Evolutionary conservation across 1,140 invertebrate genomes (phyloP), one percentile per base, ranked within the genome.

Genomic region (Drosophila mauritiana): DNA sequence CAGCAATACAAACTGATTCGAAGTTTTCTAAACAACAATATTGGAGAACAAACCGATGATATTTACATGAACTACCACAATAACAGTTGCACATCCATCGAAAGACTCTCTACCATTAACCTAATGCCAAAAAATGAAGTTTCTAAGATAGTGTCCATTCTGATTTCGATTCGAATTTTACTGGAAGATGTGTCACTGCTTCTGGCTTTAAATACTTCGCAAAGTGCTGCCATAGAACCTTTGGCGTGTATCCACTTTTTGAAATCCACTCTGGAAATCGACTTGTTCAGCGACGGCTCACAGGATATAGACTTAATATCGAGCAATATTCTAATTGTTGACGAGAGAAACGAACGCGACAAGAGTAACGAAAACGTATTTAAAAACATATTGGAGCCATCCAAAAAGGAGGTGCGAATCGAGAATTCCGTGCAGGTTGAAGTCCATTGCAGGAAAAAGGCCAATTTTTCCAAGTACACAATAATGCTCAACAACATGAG

Each of bases 401-500:
- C 84, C 2, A 90, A 90, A 3, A 93, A 96, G 53, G 93, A 93
- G 53, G 90, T 93, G 7, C 63, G 78, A 22, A 36, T 92, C 68
- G 92, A 92, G 93, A 94, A 17, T 94, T 95, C 91, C 92, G 96
- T 98, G 7, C 97, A 98, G 92, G 97, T 96, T 0, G 97, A 98
- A 92, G 94, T 98, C 37, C 97, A 98, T 92, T 96, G 96, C 76
- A 94, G 96, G 27, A 96, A 94, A 88, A 93, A 95, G 11, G 93
- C 92, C 0, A 96, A 96, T 68, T 94, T 94, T n/a, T 95, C 95
- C 0, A 95, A 96, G 65, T 98, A 98, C 59, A 99, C 98, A 1
- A 95, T 99, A 57, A 93, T 99, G 17, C 93, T 99, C 3, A 98
- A 99, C 91, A 98, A 98, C 90, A 98, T 99, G 97, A 94, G 98